A percentile compares a stretch with the other conserved stretches of the same genome.
These are phyloP conservation scores for Empidonax traillii DNA, from an alignment of 2,113 vertebrate genomes.

Conservation along the genomic window DNA sequence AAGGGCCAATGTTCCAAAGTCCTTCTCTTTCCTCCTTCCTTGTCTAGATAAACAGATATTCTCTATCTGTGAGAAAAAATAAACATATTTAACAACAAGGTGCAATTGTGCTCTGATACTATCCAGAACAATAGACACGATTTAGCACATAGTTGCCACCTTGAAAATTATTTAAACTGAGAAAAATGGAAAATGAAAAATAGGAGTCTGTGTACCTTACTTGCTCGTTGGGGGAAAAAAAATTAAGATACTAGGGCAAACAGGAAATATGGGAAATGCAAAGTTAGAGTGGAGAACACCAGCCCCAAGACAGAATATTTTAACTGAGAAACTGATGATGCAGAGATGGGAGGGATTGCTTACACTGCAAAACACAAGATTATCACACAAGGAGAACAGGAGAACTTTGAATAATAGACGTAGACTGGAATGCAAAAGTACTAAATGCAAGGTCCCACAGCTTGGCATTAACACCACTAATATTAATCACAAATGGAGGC, in stretches of 20 bases:
- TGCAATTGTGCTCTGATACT: not conserved
- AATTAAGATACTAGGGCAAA: not conserved
- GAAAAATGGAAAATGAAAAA: not conserved
- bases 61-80: not conserved
- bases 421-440: not conserved
- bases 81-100: not conserved
- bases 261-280: not conserved
- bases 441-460: not conserved
- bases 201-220: not conserved
- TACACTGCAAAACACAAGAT: not conserved
- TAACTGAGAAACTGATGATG: not conserved
- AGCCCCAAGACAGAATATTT: not conserved
- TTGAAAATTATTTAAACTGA: not conserved
- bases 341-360: not conserved
- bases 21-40: not conserved
- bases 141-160: not conserved
- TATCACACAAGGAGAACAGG: not conserved
- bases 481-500: not conserved
- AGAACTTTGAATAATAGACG: not conserved
- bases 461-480: not conserved
- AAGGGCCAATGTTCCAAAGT: not conserved
- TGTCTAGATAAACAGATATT: not conserved
- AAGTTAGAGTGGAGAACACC: not conserved
- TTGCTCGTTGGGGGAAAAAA: not conserved
- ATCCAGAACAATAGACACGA: not conserved